Percentiles rank a stretch among this genome's conserved stretches.
Evolutionary conservation across 2,888 invertebrate genomes (phyloP).

Genomic region (Malachius bipustulatus): DNA sequence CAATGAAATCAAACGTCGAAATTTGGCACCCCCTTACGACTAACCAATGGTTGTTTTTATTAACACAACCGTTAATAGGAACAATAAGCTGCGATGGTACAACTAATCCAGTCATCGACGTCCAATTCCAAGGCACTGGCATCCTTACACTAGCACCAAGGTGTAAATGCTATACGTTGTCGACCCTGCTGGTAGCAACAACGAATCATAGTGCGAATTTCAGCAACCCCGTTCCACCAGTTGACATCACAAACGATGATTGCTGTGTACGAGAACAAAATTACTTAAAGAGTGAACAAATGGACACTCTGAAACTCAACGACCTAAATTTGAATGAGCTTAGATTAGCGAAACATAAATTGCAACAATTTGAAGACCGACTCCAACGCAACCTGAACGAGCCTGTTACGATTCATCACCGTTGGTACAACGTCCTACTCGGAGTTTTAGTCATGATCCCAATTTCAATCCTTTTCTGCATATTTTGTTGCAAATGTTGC

Average conservation of each 20-base stretch:
- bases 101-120: not conserved
- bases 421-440: not conserved
- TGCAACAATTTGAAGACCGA: slow-evolving; percentile 11
- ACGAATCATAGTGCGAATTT: slow-evolving; percentile 9
- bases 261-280: slow-evolving; percentile 8
- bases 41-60: slow-evolving; percentile 9
- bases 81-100: slow-evolving; percentile 9
- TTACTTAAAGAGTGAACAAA: not conserved
- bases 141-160: slow-evolving; percentile 7
- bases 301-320: slow-evolving; percentile 10
- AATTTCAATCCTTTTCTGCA: too few species aligned
- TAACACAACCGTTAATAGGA: slow-evolving; percentile 10
- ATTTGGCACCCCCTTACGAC: slow-evolving; percentile 7
- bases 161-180: slow-evolving; percentile 10
- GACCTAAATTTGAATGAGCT: slow-evolving; percentile 10
- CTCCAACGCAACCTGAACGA: slow-evolving; percentile 9
- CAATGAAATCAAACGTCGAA: too few species aligned
- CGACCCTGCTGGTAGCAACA: slow-evolving; percentile 6
- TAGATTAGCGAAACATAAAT: slow-evolving; percentile 10
- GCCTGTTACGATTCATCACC: slow-evolving; percentile 6
- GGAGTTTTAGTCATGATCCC: not conserved
- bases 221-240: slow-evolving; percentile 9
- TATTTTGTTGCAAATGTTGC: too few species aligned
- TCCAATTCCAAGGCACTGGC: slow-evolving; percentile 7
- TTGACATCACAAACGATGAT: slow-evolving; percentile 10